phyloP scores from a whole-genome alignment of 2,113 vertebrate genomes.

The Peromyscus polionotus region DNA sequence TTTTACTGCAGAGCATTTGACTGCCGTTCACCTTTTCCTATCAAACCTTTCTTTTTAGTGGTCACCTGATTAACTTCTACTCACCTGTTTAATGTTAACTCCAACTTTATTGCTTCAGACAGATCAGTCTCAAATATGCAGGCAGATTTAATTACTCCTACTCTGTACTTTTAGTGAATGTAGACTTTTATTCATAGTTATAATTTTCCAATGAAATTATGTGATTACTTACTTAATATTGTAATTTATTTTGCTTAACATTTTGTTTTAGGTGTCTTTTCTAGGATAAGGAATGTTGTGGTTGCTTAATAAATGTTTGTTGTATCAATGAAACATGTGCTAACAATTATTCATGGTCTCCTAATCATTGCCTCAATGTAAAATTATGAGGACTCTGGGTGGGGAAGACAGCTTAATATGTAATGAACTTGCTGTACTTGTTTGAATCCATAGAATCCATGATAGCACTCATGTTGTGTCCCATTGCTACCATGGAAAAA shows the following conservation, averaged over 20 bases:
- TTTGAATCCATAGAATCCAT: not conserved
- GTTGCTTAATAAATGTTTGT: conserved; percentile 18
- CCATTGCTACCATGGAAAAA: not conserved
- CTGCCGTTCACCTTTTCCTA: not conserved
- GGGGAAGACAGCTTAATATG: not conserved
- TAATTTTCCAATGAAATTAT: not conserved
- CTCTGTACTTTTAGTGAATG: not conserved
- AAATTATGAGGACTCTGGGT: not conserved
- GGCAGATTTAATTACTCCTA: not conserved
- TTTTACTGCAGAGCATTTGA: not conserved
- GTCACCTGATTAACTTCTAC: not conserved
- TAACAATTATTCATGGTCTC: not conserved
- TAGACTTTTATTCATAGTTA: not conserved
- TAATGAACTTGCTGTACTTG: not conserved
- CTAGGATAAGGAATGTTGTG: not conserved
- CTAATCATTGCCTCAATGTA: not conserved
- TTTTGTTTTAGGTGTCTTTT: not conserved
- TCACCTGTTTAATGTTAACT: not conserved
- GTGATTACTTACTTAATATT: conserved; percentile 27
- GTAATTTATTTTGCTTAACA: not conserved
- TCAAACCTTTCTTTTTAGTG: not conserved
- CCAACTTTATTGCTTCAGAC: not conserved
- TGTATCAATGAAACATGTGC: conserved; percentile 25
- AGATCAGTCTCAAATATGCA: not conserved
- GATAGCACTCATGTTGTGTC: not conserved